A percentile compares a stretch with the other conserved stretches of the same genome.
Evolutionary conservation across 2,888 invertebrate genomes (phyloP).

Genomic region (Biston stratarius): DNA sequence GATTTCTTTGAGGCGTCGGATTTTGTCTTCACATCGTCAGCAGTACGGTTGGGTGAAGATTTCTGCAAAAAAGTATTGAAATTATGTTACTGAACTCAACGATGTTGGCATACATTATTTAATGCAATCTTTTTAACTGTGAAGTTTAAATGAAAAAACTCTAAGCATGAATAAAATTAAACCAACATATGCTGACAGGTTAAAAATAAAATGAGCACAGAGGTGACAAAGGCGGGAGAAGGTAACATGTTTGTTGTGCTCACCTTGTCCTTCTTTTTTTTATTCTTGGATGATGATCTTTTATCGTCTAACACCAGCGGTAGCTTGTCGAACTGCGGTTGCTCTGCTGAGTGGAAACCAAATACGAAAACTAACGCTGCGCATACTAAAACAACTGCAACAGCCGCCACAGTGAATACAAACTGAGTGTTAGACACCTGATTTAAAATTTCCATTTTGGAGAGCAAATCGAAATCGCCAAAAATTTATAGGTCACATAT

Average conservation of each 20-base stretch:
- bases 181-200: conserved; percentile 75
- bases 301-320: conserved; percentile 88
- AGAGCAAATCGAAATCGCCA: conserved; percentile 62
- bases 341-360: conserved; percentile 92
- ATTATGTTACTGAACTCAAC: conserved; percentile 3
- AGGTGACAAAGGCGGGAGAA: conserved; percentile 60
- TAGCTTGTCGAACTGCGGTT: conserved; percentile 92
- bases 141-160: background rate
- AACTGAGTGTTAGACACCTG: conserved; percentile 87
- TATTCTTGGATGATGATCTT: conserved; percentile 89
- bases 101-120: background rate
- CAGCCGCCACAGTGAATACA: conserved; percentile 85
- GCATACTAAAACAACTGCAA: conserved; percentile 89
- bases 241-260: conserved; percentile 50
- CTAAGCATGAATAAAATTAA: background rate
- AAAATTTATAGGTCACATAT: conserved; percentile 77
- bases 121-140: background rate
- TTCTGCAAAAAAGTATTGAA: conserved; percentile 72
- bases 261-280: conserved; percentile 90
- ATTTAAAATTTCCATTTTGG: conserved; percentile 87
- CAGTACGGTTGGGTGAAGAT: conserved; percentile 88
- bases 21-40: conserved; percentile 85
- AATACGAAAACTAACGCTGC: conserved; percentile 92
- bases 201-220: conserved; percentile 83
- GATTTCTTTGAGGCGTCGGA: conserved; percentile 87